Evolutionary conservation across 2,888 invertebrate species (phyloP), one percentile per base, ranked within the genome.

Genomic region (Phymatocera aterrima): DNA sequence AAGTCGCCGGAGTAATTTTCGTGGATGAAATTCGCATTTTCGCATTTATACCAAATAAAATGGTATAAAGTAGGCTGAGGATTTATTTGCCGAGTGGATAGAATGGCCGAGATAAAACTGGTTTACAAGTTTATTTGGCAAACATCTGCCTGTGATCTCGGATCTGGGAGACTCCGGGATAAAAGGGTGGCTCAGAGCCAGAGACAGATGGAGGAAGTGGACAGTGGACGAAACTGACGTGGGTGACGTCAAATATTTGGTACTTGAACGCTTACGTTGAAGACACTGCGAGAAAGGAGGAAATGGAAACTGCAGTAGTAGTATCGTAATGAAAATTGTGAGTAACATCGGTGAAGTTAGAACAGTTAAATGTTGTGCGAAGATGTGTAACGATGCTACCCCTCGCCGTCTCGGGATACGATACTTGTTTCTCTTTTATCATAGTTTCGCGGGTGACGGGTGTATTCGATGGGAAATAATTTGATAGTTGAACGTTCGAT

Each of bases 171-270:
- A 79, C 46, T 61, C 60, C 37, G 46, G 68, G 70, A 77, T 79
- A 79, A n/a, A n/a, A 81, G 78, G 78, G 77, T 79, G 77, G 81
- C 72, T 79, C 78, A 80, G 64, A 79, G 48, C 10, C 48, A 61
- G 43, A 54, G 70, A 48, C 48, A 31, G 31, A 28, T 15, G 51
- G 51, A 51, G 31, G 51, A 34, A 51, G 51, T 28, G 34, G n/a
- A 72, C 21, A 72, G 48, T 34, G 72, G 51, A 28, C 18, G 51
- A 72, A 72, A 51, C 86, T 87, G 86, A 85, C 84, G 84, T 85
- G 84, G 86, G 85, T 87, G 88, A 87, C 85, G 85, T 86, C 85
- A 88, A 88, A 88, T 87, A 88, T 12, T 43, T 6, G 6, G 43
- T 43, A 10, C 43, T 43, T 0, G 12, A 43, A 1, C 12, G n/a